A percentile compares a stretch with the other conserved stretches of the same genome.
Conservation (phyloP, 2,888 invertebrate genomes). For the Eledona agricola region DNA sequence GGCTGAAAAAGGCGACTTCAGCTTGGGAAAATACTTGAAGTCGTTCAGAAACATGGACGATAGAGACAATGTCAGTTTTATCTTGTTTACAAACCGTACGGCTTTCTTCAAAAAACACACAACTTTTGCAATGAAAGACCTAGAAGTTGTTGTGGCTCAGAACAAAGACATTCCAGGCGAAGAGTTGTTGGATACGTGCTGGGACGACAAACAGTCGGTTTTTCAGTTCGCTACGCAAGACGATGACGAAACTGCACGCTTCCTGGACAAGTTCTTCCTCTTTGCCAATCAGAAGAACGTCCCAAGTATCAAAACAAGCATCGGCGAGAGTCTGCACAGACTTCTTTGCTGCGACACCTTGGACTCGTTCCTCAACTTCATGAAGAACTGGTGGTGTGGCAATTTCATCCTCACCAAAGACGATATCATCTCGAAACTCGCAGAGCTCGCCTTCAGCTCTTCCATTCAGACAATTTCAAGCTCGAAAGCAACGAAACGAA, state of each 20-base stretch:
- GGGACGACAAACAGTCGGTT: not conserved
- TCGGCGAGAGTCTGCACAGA: not conserved
- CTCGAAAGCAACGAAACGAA: not conserved
- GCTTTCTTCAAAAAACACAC: not conserved
- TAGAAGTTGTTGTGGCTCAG: not conserved
- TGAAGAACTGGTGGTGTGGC: conserved; percentile 10
- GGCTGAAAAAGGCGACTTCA: conserved; percentile 9
- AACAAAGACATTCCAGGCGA: not conserved
- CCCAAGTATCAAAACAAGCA: not conserved
- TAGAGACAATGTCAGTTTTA: not conserved
- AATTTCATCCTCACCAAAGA: conserved; percentile 7
- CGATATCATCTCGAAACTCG: conserved; percentile 4
- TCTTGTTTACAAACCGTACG: conserved; percentile 8
- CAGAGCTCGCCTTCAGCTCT: conserved; percentile 2
- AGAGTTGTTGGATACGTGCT: conserved; percentile 1
- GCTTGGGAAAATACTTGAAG: conserved; percentile 5
- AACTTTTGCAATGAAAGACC: not conserved
- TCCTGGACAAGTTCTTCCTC: conserved; percentile 3
- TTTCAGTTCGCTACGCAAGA: conserved; percentile 2
- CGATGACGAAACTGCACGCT: not conserved
- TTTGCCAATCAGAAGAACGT: conserved; percentile 5
- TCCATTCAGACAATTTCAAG: not conserved
- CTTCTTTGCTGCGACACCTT: conserved; percentile 1
- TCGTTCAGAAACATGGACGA: not conserved
- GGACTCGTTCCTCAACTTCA: not conserved